Evolutionary conservation across 2,888 invertebrate genomes (phyloP).

Genomic region (Allolobophora icterica): DNA sequence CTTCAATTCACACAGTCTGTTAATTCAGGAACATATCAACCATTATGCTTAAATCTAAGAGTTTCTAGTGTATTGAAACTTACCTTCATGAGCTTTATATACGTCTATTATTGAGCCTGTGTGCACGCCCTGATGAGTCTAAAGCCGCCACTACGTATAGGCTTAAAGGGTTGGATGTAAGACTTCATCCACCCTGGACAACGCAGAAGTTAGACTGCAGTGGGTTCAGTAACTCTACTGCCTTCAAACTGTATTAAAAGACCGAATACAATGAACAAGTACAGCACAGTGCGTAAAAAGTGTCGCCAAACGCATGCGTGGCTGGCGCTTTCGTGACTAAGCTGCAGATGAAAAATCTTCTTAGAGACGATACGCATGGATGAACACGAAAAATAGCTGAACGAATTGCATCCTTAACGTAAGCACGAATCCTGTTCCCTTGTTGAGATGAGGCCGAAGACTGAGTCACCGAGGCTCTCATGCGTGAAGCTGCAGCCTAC

Average conservation of each 20-base stretch:
- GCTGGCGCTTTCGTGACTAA: neutral
- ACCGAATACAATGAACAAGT: neutral
- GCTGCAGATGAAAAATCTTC: neutral
- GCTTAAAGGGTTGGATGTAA: neutral
- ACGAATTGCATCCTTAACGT: neutral
- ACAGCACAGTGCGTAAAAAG: neutral
- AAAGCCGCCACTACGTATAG: neutral
- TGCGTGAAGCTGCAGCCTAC: neutral
- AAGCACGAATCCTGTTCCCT: neutral
- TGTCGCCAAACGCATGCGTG: neutral
- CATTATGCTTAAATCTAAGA: neutral
- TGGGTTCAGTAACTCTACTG: neutral
- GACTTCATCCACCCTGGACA: neutral
- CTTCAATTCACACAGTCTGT: neutral
- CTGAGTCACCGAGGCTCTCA: neutral
- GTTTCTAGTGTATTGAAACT: neutral
- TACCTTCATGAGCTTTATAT: neutral
- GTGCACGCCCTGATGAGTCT: neutral
- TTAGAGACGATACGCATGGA: neutral
- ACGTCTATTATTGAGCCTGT: neutral
- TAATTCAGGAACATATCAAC: neutral
- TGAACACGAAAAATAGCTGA: neutral
- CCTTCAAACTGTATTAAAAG: neutral
- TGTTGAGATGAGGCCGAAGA: neutral
- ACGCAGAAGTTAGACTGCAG: neutral